Conservation (phyloP, 2,888 invertebrate genomes). For the Tetranychus truncatus region DNA sequence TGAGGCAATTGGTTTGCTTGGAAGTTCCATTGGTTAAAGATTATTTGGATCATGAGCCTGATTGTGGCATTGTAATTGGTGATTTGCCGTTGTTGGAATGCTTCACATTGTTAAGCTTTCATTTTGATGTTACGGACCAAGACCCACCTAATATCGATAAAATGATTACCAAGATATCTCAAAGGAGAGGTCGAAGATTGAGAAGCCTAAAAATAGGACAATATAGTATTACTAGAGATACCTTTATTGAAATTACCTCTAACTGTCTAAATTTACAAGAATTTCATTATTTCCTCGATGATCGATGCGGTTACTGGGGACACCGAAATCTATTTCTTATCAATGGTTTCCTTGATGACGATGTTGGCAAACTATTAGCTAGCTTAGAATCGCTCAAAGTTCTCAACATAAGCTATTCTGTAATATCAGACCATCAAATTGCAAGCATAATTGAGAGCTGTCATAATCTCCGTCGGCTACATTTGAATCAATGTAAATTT, state of each 20-base stretch:
- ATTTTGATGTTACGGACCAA: background rate
- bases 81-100: background rate
- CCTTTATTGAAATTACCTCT: background rate
- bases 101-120: background rate
- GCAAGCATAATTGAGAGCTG: background rate
- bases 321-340: background rate
- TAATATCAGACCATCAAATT: background rate
- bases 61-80: background rate
- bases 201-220: background rate
- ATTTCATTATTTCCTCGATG: background rate
- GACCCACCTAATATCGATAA: background rate
- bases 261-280: background rate
- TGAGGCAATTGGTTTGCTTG: background rate
- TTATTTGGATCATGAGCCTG: background rate
- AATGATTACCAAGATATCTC: background rate
- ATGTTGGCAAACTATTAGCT: background rate
- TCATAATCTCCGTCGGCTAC: background rate
- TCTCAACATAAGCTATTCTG: background rate
- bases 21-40: background rate
- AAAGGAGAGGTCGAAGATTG: background rate
- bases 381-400: background rate
- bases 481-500: background rate
- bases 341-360: background rate
- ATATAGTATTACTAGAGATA: background rate
- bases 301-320: background rate